Conservation (phyloP, 1,140 invertebrate genomes). For the Drosophila leontia region DNA sequence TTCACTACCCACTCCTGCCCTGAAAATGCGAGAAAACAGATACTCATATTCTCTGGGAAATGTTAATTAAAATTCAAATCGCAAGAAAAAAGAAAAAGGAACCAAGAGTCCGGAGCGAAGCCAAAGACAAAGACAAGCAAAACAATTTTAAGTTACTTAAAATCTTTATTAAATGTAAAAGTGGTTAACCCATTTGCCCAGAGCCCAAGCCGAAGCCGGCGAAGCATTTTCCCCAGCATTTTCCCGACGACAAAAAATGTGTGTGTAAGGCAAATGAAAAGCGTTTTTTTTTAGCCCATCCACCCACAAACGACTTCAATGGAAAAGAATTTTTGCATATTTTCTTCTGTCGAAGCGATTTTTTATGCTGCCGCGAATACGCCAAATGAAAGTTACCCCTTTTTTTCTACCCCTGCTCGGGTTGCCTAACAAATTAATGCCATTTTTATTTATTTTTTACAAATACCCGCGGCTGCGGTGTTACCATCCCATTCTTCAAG, state of each 20-base stretch:
- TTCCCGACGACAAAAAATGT: constrained; percentile 36
- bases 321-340: constrained; percentile 70
- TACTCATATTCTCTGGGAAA: constrained; percentile 68
- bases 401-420: constrained; percentile 37
- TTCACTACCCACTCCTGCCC: background rate
- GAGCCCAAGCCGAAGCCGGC: constrained; percentile 23
- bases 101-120: constrained; percentile 26
- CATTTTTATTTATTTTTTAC: constrained; percentile 82
- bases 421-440: constrained; percentile 79
- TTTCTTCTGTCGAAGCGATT: constrained; percentile 64
- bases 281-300: constrained; percentile 46
- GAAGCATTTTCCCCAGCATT: constrained; percentile 36
- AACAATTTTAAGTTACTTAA: constrained; percentile 82
- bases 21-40: constrained; percentile 29
- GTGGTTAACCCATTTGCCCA: constrained; percentile 74
- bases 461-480: constrained; percentile 52
- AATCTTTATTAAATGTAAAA: constrained; percentile 81
- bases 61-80: constrained; percentile 83
- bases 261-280: constrained; percentile 68
- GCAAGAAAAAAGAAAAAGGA: constrained; percentile 34
- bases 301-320: constrained; percentile 58
- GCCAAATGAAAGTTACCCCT: constrained; percentile 74
- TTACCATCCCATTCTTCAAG: constrained; percentile 66
- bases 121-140: constrained; percentile 68
- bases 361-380: constrained; percentile 81